A percentile compares a stretch with the other conserved stretches of the same genome.
phyloP scores from a whole-genome alignment of 2,797 vertebrate genomes.

The Psittacula derbiana region DNA sequence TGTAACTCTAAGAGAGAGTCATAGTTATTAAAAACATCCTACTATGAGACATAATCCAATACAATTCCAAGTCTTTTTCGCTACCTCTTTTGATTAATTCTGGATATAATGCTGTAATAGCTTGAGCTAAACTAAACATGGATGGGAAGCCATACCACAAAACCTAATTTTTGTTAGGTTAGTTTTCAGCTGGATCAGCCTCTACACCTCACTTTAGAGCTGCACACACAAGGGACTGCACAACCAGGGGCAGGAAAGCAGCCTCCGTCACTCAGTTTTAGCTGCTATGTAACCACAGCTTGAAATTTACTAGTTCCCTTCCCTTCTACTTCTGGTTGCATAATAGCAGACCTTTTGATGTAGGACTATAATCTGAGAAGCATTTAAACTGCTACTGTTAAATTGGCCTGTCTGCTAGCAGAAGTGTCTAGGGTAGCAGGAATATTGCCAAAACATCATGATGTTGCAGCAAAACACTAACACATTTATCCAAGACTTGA shows the following conservation, averaged over 20 bases:
- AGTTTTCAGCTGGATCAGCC: not conserved
- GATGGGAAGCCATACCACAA: not conserved
- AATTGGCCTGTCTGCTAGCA: not conserved
- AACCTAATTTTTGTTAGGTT: not conserved
- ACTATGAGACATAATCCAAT: not conserved
- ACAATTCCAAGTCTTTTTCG: not conserved
- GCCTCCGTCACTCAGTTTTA: not conserved
- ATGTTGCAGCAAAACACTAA: not conserved
- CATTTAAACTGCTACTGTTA: not conserved
- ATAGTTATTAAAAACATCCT: not conserved
- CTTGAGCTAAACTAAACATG: not conserved
- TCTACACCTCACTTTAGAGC: not conserved
- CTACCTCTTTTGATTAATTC: not conserved
- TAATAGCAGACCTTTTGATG: not conserved
- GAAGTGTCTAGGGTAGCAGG: not conserved
- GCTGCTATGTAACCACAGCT: not conserved
- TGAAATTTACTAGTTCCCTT: not conserved
- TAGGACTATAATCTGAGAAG: not conserved
- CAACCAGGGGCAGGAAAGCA: not conserved
- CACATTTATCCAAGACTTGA: not conserved
- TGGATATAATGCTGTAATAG: not conserved
- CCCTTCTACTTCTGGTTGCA: not conserved
- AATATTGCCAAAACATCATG: not conserved
- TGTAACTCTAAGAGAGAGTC: not conserved
- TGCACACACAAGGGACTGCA: not conserved